Base-by-base conservation (phyloP, 1,140 invertebrate species). In the Drosophila yakuba region DNA sequence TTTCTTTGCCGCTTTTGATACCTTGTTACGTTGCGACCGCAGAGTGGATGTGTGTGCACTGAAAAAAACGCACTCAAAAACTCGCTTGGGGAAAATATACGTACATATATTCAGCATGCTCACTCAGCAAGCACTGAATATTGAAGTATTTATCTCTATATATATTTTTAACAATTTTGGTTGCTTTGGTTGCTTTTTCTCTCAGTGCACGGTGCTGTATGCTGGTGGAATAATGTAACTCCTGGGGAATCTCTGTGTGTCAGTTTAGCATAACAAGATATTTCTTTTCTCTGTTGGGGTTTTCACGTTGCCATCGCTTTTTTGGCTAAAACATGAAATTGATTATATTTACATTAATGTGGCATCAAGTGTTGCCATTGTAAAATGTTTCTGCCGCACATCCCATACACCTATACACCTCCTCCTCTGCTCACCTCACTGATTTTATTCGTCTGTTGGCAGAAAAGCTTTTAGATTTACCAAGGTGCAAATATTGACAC, bases 281-380 rank as follows among this genome's bases (percentile, higher is more conserved):
- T 89, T 89, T 80, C 84, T 80, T 78, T 82, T 83, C 78, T 67
- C 74, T 62, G 63, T 55, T 50, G 61, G 59, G 66, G 66, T 77
- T 69, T 66, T 60, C 17, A 38, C 71, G 28, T 41, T 35, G 63
- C 57, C 48, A 69, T 75, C 45, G 51, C 74, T 68, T 82, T 88
- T 89, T 89, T 56, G 75, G 80, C 84, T 80, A 89, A 90, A 89
- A 89, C 84, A 90, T 80, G 73, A 89, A 89, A 89, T 89, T 89
- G 84, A 89, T 89, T 89, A 89, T 89, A 89, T 89, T 89, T 89
- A 90, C 84, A 89, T 89, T 89, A 89, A 89, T 90, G 85, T 75
- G 77, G 77, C 80, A 66, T 90, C 80, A 89, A 90, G 80, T 81
- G 84, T 77, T 89, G 83, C 72, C 76, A 80, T 88, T 86, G 78